A percentile compares a stretch with the other conserved stretches of the same genome.
phyloP scores from a whole-genome alignment of 92 coral and sea anemone genomes.

The Plumapathes pennacea region DNA sequence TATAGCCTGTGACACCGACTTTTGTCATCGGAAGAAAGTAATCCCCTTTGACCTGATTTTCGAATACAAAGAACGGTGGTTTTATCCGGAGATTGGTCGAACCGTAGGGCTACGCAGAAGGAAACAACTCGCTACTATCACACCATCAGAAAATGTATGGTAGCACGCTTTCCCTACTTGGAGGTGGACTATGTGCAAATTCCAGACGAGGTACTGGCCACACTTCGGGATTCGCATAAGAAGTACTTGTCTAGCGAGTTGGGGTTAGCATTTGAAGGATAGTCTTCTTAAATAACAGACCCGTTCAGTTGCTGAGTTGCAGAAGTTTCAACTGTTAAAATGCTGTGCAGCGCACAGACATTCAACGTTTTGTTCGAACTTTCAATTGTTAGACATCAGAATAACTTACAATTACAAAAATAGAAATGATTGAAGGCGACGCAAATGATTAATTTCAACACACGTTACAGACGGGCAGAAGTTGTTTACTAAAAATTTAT shows the following conservation, averaged over 20 bases:
- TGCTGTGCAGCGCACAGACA: no score
- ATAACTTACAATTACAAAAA: no score
- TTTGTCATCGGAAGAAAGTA: slow-evolving; percentile 28
- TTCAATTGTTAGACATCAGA: no score
- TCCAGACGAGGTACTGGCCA: slow-evolving; percentile 3
- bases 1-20: slow-evolving; percentile 43
- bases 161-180: slow-evolving; percentile 19
- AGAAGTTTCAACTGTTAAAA: no score
- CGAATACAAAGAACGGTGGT: slow-evolving; percentile 32
- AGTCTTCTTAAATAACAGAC: no score
- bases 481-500: no score
- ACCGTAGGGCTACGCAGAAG: slow-evolving; percentile 7
- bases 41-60: slow-evolving; percentile 29
- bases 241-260: slow-evolving; percentile 17
- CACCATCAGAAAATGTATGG: slow-evolving; percentile 10
- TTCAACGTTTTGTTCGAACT: no score
- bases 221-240: slow-evolving; percentile 17
- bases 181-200: slow-evolving; percentile 9
- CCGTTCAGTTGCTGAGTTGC: no score
- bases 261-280: slow-evolving; percentile 2
- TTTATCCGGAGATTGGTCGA: slow-evolving; percentile 52
- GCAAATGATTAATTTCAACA: no score
- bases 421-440: no score
- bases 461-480: no score
- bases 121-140: slow-evolving; percentile 32